Conservation (phyloP, 2,888 invertebrate genomes). For the Rutpela maculata region DNA sequence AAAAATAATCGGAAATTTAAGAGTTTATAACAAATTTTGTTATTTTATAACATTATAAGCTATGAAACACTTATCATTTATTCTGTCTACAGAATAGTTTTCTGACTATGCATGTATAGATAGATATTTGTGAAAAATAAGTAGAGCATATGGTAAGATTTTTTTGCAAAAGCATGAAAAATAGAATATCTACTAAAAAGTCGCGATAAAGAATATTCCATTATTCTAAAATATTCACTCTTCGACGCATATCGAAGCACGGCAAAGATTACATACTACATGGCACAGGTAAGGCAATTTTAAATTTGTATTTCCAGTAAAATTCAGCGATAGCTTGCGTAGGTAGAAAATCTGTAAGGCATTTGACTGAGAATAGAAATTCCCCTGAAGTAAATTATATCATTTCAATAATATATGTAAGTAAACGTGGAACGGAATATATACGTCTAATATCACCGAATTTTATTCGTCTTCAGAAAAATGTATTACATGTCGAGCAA, state of each 20-base stretch:
- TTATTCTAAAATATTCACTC: not conserved
- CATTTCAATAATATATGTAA: not conserved
- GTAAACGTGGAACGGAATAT: not conserved
- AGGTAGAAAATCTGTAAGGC: not conserved
- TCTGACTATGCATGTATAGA: not conserved
- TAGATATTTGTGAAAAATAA: not conserved
- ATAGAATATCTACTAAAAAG: not conserved
- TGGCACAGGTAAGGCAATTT: slow-evolving; percentile 11
- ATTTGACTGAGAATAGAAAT: not conserved
- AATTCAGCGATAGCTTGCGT: not conserved
- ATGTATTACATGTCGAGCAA: too few species aligned
- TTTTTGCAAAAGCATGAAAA: not conserved
- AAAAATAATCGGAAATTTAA: too few species aligned
- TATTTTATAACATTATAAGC: too few species aligned
- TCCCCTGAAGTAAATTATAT: not conserved
- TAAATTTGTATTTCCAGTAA: not conserved
- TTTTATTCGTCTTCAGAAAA: too few species aligned
- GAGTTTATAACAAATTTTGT: too few species aligned
- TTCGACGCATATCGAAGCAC: not conserved
- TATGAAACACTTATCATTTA: too few species aligned
- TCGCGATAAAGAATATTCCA: not conserved
- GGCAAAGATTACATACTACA: not conserved
- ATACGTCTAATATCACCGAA: not conserved
- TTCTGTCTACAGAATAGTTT: too few species aligned
- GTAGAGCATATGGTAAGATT: not conserved